Percentiles rank a stretch among this genome's conserved stretches.
phyloP scores from a whole-genome alignment of 2,113 vertebrate species.

The Heterocephalus glaber region DNA sequence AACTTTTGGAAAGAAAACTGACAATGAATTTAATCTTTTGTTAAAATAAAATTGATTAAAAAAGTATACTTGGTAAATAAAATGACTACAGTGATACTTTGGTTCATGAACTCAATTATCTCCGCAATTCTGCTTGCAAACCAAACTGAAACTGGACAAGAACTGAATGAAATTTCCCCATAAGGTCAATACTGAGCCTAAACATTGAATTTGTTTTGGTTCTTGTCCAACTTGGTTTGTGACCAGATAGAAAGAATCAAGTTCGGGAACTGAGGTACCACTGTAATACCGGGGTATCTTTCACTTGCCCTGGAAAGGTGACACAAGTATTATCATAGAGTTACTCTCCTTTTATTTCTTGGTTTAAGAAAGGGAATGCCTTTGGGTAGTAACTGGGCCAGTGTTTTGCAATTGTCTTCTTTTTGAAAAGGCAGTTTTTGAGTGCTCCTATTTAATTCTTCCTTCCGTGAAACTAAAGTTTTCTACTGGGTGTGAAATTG shows the following conservation, averaged over 20 bases:
- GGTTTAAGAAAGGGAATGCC: background rate
- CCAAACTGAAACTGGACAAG: background rate
- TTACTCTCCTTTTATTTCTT: background rate
- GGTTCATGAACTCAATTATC: background rate
- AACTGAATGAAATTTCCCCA: background rate
- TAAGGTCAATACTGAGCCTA: background rate
- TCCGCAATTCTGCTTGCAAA: background rate
- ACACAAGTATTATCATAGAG: background rate
- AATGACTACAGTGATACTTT: background rate
- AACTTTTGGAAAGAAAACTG: background rate
- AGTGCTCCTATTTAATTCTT: conserved; percentile 46
- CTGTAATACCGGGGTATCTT: background rate
- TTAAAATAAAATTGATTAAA: conserved; percentile 47
- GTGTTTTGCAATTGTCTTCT: background rate
- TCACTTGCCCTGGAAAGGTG: background rate
- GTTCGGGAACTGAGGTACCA: background rate
- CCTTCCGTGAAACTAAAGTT: conserved; percentile 30
- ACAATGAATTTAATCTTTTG: conserved; percentile 14
- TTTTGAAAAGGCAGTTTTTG: background rate
- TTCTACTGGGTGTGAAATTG: conserved; percentile 61
- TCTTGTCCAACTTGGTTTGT: background rate
- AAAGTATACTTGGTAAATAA: background rate
- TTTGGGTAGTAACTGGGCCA: background rate
- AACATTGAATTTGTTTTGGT: background rate
- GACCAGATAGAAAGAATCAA: background rate